phyloP scores from a whole-genome alignment of 1,140 invertebrate species.

The Calycopis cecrops region DNA sequence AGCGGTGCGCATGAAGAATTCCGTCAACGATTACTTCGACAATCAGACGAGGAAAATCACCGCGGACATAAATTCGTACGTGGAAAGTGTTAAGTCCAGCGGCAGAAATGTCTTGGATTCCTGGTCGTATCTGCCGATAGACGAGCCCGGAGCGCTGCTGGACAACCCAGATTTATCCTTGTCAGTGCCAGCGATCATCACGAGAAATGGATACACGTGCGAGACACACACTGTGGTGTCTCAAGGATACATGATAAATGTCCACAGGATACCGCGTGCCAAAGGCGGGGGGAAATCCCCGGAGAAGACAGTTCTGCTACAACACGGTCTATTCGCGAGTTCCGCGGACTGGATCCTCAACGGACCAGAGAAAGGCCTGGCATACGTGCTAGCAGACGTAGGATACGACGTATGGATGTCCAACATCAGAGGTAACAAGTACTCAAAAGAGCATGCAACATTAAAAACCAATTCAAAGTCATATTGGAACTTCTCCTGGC shows the following conservation, averaged over 20 bases:
- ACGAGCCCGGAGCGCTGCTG: slow-evolving; percentile 31
- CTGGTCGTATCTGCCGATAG: slow-evolving; percentile 38
- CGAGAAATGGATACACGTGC: slow-evolving; percentile 79
- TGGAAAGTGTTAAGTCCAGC: slow-evolving; percentile 42
- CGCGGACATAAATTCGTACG: slow-evolving; percentile 38
- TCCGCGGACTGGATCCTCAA: slow-evolving; percentile 87
- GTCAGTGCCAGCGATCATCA: slow-evolving; percentile 75
- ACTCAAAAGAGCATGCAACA: slow-evolving; percentile 74
- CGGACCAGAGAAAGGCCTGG: slow-evolving; percentile 77
- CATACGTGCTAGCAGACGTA: slow-evolving; percentile 77
- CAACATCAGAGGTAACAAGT: slow-evolving; percentile 79
- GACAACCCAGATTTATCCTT: slow-evolving; percentile 56
- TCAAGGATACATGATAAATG: slow-evolving; percentile 82
- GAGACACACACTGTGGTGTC: slow-evolving; percentile 81
- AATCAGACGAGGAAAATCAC: slow-evolving; percentile 38
- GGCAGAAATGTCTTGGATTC: slow-evolving; percentile 38
- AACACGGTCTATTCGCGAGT: slow-evolving; percentile 86
- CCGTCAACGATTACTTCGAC: slow-evolving; percentile 42
- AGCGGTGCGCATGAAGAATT: slow-evolving; percentile 39
- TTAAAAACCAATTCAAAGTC: slow-evolving; percentile 64
- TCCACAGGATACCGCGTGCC: slow-evolving; percentile 81
- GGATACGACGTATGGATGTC: slow-evolving; percentile 83
- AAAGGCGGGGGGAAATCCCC: slow-evolving; percentile 30
- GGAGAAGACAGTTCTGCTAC: slow-evolving; percentile 76
- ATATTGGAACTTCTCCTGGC: slow-evolving; percentile 82